Evolutionary conservation across 1,140 invertebrate genomes (phyloP).

Genomic region (Aporrectodea caliginosa): DNA sequence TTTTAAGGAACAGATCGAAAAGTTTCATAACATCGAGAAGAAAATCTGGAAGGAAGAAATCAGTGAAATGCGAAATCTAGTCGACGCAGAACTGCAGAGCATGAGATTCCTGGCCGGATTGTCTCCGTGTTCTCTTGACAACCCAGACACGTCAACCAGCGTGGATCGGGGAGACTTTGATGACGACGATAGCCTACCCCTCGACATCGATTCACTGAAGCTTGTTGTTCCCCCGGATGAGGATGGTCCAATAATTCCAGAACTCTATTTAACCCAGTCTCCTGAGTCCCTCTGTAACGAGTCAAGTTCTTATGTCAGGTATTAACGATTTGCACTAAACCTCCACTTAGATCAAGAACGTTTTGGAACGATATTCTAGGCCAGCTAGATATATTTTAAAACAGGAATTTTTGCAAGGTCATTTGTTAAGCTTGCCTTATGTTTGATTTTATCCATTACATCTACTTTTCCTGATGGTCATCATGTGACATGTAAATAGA

Average conservation of each 20-base stretch:
- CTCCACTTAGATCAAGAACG: too few species aligned
- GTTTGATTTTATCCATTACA: too few species aligned
- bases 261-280: not conserved
- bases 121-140: not conserved
- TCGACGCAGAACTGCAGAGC: conserved; percentile 6
- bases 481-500: too few species aligned
- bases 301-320: not conserved
- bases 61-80: conserved; percentile 7
- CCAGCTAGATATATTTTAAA: too few species aligned
- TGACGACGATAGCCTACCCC: not conserved
- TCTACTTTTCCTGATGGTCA: too few species aligned
- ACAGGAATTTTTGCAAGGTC: too few species aligned
- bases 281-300: not conserved
- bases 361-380: too few species aligned
- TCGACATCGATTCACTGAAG: not conserved
- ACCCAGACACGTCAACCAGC: not conserved
- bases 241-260: not conserved
- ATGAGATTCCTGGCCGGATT: not conserved
- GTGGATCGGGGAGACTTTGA: not conserved
- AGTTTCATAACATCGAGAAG: conserved; percentile 17
- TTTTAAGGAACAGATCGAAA: conserved; percentile 15
- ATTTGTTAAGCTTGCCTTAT: too few species aligned
- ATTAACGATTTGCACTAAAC: too few species aligned
- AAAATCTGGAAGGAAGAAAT: conserved; percentile 6
- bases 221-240: not conserved